These are phyloP conservation scores for Rutpela maculata DNA, from an alignment of 2,888 invertebrate genomes.

Conservation along the genomic window DNA sequence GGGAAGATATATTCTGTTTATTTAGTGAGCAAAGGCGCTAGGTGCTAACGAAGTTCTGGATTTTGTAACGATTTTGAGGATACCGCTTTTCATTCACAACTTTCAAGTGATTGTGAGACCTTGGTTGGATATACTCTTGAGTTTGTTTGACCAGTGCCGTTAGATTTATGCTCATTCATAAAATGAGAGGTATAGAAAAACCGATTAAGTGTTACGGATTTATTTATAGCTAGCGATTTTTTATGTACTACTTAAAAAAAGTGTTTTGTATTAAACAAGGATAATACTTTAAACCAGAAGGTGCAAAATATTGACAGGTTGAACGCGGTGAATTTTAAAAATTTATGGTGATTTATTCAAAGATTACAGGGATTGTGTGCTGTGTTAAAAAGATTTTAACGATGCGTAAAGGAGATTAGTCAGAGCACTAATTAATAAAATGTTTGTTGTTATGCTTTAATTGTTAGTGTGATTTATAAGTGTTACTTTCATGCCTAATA, in stretches of 20 bases:
- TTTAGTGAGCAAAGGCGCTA: background rate
- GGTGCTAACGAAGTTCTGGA: background rate
- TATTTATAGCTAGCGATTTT: constrained; percentile 2
- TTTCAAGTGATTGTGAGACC: constrained; percentile 43
- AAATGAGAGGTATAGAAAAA: constrained; percentile 35
- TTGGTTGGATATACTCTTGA: constrained; percentile 44
- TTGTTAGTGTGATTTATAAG: constrained; percentile 57
- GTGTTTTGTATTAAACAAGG: background rate
- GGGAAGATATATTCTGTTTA: background rate
- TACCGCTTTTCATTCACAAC: constrained; percentile 41
- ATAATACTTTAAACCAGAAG: background rate
- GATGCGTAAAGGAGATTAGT: constrained; percentile 54
- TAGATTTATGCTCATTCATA: constrained; percentile 45
- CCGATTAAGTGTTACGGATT: constrained; percentile 23
- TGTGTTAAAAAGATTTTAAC: constrained; percentile 55
- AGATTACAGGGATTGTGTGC: constrained; percentile 52
- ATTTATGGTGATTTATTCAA: constrained; percentile 53
- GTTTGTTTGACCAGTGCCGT: constrained; percentile 36
- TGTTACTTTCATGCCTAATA: constrained; percentile 52
- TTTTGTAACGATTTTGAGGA: constrained; percentile 1
- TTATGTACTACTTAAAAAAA: background rate
- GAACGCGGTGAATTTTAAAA: constrained; percentile 36
- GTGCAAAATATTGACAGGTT: background rate
- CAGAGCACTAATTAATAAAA: constrained; percentile 49
- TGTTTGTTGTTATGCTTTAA: constrained; percentile 58